Percentiles rank a stretch among this genome's conserved stretches.
These are phyloP conservation scores for Drosophila bifasciata DNA, from an alignment of 1,140 invertebrate genomes.

Conservation along the genomic window DNA sequence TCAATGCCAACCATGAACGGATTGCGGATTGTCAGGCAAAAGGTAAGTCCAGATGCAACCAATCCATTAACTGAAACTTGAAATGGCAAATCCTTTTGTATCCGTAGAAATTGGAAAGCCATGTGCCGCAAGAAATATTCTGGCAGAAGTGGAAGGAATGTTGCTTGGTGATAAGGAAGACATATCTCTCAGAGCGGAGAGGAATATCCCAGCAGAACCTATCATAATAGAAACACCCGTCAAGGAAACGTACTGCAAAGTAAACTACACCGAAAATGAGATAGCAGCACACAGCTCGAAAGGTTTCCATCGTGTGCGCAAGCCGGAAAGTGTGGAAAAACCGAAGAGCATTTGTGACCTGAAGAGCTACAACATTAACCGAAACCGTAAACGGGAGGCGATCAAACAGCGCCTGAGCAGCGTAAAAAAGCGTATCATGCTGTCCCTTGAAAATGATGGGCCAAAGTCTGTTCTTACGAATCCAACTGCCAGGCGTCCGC, in stretches of 20 bases:
- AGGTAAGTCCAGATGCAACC: not conserved
- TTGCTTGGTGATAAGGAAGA: conserved; percentile 11
- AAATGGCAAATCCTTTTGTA: no score
- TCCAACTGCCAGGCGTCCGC: not conserved
- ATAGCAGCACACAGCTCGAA: not conserved
- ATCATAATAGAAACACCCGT: conserved; percentile 1
- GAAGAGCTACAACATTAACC: conserved; percentile 59
- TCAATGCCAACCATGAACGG: not conserved
- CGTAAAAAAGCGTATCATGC: conserved; percentile 57
- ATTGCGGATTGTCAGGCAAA: not conserved
- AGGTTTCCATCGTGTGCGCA: not conserved
- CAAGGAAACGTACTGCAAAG: not conserved
- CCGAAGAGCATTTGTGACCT: conserved; percentile 29
- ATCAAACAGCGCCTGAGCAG: conserved; percentile 24
- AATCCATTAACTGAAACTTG: no score
- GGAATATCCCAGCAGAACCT: not conserved
- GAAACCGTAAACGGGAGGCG: conserved; percentile 44
- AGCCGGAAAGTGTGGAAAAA: conserved; percentile 2
- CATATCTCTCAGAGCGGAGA: no score
- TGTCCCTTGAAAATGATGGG: conserved; percentile 28
- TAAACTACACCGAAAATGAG: conserved; percentile 5
- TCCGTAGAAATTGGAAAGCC: not conserved
- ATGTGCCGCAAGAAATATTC: conserved; percentile 1
- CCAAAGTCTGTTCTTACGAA: not conserved
- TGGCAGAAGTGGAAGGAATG: conserved; percentile 48